Evolutionary conservation across 2,888 invertebrate species (phyloP), one percentile per base, ranked within the genome.

Genomic region (Seladonia tumulorum): DNA sequence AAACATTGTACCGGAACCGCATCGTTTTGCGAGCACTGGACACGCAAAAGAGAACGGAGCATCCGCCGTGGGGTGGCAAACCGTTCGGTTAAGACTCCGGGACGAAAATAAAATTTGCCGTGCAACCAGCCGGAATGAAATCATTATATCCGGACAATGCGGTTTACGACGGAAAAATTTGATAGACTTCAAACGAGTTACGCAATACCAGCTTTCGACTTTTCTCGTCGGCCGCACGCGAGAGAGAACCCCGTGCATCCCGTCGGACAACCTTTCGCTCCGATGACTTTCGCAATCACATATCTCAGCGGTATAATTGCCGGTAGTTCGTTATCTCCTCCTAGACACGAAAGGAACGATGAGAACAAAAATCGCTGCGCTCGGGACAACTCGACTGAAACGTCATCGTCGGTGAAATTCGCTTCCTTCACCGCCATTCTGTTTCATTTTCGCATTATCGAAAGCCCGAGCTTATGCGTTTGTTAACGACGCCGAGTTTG

Each of bases 241-340:
- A 66, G 75, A n/a, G n/a, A n/a, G 35, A 1, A 35, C 35, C 57
- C 63, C 75, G 83, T 60, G 66, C 79, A 76, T 79, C 72, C 73
- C 42, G 47, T 60, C 74, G 70, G 60, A 63, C 79, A 76, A 63
- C 70, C 77, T 71, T 81, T 77, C 77, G 63, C 84, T 75, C 70
- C 35, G 39, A 57, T 81, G 39, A 81, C 45, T 86, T 80, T 82
- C 80, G 73, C 74, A 76, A 76, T 79, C 79, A 63, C 66, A 79
- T 80, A 75, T 80, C 66, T 75, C 75, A 42, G 18, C 73, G 42
- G 66, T 42, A 42, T 75, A 75, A 78, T 78, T 71, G 57, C 71
- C 4, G 29, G 22, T 25, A 39, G 49, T 49, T 49, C 71, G 71
- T 78, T 71, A 78, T 78, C 42, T 78, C 45, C 71, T 25, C 45